Conservation (phyloP, 2,797 vertebrate genomes). For the Coregonus ussuriensis region DNA sequence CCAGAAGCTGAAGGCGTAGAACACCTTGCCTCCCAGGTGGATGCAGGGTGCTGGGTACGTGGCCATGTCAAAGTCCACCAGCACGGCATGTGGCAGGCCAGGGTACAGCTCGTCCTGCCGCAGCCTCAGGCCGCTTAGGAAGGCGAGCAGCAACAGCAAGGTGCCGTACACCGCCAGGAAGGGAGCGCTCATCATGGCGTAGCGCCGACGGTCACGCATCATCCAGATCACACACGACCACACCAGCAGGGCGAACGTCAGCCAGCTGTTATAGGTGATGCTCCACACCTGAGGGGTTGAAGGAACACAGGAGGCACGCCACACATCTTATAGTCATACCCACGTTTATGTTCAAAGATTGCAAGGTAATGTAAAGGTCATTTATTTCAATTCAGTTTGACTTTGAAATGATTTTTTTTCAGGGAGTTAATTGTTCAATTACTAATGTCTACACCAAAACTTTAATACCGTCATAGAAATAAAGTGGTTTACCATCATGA, state of each 20-base stretch:
- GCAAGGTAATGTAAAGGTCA: background rate
- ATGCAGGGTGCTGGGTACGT: constrained; percentile 70
- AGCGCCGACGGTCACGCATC: constrained; percentile 73
- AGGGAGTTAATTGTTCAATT: background rate
- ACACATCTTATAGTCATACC: background rate
- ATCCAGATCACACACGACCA: constrained; percentile 82
- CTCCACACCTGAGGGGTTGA: constrained; percentile 72
- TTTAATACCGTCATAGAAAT: background rate
- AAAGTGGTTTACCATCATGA: constrained; percentile 76
- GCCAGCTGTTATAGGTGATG: constrained; percentile 78
- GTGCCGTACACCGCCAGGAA: constrained; percentile 81
- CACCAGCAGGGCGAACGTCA: constrained; percentile 76
- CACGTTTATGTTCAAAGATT: background rate
- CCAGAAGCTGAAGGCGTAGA: constrained; percentile 77
- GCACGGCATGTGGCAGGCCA: constrained; percentile 62
- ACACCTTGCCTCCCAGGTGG: constrained; percentile 78
- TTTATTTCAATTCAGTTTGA: background rate
- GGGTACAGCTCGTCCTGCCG: constrained; percentile 76
- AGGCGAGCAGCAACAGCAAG: constrained; percentile 76
- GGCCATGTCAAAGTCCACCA: constrained; percentile 80
- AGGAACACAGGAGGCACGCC: background rate
- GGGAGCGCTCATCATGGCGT: constrained; percentile 82
- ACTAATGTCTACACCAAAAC: background rate
- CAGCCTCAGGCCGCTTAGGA: constrained; percentile 74
- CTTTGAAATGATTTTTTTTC: background rate